Base-by-base conservation (phyloP, 2,888 invertebrate genomes). In the Gnatocerus cornutus region DNA sequence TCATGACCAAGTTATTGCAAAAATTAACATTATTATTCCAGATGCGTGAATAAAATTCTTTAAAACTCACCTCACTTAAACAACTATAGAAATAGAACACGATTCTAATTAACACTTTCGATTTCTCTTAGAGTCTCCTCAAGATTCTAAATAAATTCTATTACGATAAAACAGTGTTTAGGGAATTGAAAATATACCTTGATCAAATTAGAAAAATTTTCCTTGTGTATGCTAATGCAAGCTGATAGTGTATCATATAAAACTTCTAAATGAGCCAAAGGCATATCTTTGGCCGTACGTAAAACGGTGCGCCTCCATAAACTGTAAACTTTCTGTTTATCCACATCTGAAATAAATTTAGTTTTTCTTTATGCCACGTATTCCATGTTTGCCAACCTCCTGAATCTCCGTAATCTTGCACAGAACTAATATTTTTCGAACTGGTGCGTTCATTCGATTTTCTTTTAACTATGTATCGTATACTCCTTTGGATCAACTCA, bases 161-260 rank as follows among this genome's bases (percentile, higher is more conserved):
- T 21, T n/a, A n/a, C n/a, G n/a, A 21, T 21, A 14, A 37, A 50
- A 46, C 7, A 14, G 9, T 14, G 13, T 12, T 12, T n/a, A 50
- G 12, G 1, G 12, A 30, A 53, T 41, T 12, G 9, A 30, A 2
- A 64, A 41, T 56, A 72, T 74, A 82, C 81, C 76, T 78, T 74
- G 37, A 79, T 45, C 50, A 81, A 70, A 48, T 73, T 71, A 3
- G 77, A 73, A 64, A 81, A 81, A 45, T 78, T 78, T 69, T 80
- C 73, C 68, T 74, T 79, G 67, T 83, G 74, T 27, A 83, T 78
- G 53, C 75, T 77, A 39, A 83, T 81, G 66, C 83, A 82, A 3
- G 81, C 78, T 8, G 79, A 73, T 37, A 84, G 79, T 41, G 81
- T 81, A 69, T 84, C 83, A 73, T 84, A 84, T 1, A 84, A 71